Percentiles rank a stretch among this genome's conserved stretches.
Evolutionary conservation across 2,797 vertebrate genomes (phyloP).

Genomic region (Emydoidea blandingii): DNA sequence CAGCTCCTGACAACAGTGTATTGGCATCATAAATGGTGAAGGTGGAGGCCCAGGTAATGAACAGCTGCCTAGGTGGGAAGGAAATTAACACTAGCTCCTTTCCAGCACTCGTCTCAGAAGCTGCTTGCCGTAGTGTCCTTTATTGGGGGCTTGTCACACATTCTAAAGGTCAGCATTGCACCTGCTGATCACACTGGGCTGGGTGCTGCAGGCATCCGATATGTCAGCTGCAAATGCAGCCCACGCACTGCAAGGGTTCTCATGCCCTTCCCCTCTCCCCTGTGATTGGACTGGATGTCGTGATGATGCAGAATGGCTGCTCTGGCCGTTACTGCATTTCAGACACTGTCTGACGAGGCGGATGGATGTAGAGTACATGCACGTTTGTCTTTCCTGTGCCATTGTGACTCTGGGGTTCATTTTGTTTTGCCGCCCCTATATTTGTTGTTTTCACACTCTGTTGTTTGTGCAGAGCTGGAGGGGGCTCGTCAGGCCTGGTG

Average conservation of each 20-base stretch:
- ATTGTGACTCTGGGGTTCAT: fast-evolving
- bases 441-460: not conserved
- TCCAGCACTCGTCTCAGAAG: too few relatives aligned
- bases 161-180: not conserved
- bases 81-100: not conserved
- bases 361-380: too few relatives aligned
- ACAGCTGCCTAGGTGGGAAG: not conserved
- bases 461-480: fast-evolving
- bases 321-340: not conserved
- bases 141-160: not conserved
- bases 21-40: too few relatives aligned
- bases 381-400: fast-evolving
- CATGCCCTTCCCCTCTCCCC: not conserved
- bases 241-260: not conserved
- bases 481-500: not conserved
- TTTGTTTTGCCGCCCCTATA: not conserved
- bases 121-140: not conserved
- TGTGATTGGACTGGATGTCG: too few relatives aligned
- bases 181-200: not conserved
- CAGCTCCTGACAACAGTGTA: too few relatives aligned
- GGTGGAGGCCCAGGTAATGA: not conserved
- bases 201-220: not conserved
- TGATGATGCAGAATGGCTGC: not conserved
- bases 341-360: too few relatives aligned
- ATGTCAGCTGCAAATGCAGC: too few relatives aligned